Evolutionary conservation across 2,113 vertebrate genomes (phyloP).

Genomic region (Suncus etruscus): DNA sequence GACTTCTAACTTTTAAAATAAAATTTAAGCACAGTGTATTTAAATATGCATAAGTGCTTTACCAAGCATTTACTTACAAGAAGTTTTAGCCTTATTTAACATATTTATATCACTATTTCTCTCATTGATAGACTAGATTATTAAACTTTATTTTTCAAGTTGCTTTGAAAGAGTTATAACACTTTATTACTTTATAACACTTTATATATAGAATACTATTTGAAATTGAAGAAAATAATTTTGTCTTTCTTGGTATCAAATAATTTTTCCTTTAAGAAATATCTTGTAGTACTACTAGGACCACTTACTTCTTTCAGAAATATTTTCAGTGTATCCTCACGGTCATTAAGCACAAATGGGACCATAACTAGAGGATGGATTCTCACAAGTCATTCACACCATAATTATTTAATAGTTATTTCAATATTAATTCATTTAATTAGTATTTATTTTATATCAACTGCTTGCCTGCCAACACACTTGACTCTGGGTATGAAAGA

Average conservation of each 20-base stretch:
- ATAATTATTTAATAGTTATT: constrained; percentile 27
- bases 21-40: constrained; percentile 46
- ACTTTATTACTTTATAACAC: not conserved
- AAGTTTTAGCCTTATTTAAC: constrained; percentile 47
- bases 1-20: constrained; percentile 66
- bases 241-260: not conserved
- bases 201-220: not conserved
- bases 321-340: not conserved
- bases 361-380: not conserved
- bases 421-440: not conserved
- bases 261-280: not conserved
- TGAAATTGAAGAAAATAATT: not conserved
- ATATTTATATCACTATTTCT: constrained; percentile 13
- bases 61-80: constrained; percentile 54
- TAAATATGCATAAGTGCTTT: constrained; percentile 24
- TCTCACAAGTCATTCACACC: not conserved
- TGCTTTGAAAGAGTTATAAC: not conserved
- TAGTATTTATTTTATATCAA: not conserved
- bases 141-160: not conserved
- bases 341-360: not conserved
- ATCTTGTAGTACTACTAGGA: not conserved
- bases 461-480: not conserved
- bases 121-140: not conserved
- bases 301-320: not conserved
- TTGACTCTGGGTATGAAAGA: not conserved